Evolutionary conservation across 2,888 invertebrate genomes (phyloP), one percentile per base, ranked within the genome.

Genomic region (Folsomia candida): DNA sequence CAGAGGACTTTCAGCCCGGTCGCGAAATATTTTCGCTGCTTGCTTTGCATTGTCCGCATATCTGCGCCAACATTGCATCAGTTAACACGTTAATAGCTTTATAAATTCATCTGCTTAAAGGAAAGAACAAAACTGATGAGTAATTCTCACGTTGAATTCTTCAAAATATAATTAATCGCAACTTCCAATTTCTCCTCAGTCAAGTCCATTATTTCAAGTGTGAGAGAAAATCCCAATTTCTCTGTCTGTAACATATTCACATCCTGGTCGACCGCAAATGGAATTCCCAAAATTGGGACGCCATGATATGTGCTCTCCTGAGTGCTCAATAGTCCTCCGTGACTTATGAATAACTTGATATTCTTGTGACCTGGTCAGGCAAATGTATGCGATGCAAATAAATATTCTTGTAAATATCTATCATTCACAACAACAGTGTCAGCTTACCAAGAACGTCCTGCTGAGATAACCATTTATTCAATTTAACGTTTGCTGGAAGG

Each of bases 211-310:
- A 83, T 86, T 71, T 83, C 81, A n/a, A 87, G 79, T 2, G 83
- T 83, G 26, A 84, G 80, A 0, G 86, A 86, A 24, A 86, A 84
- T 2, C 87, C 88, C 11, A 85, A 82, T 72, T 84, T 84, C 66
- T 83, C 83, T 82, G 86, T 85, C 1, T 86, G 85, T 25, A 83
- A 82, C 57, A 87, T 85, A 80, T 88, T 88, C 22, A 86, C 81
- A 84, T 85, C 81, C 59, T 74, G 73, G 54, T 74, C 73, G 14
- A 63, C 70, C 66, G 51, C 68, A 1, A 71, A 24, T 1, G 47
- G 47, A 47, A 47, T 47, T 47, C 47, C 47, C 9, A 47, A 11
- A 9, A 47, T 18, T 18, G 47, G 47, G 18, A 47, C 47, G 9
- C 47, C 47, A 18, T 47, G 47, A 47, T 47, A 47, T 18, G 47